phyloP scores from a whole-genome alignment of 2,113 vertebrate species.

The Dasyurus viverrinus region DNA sequence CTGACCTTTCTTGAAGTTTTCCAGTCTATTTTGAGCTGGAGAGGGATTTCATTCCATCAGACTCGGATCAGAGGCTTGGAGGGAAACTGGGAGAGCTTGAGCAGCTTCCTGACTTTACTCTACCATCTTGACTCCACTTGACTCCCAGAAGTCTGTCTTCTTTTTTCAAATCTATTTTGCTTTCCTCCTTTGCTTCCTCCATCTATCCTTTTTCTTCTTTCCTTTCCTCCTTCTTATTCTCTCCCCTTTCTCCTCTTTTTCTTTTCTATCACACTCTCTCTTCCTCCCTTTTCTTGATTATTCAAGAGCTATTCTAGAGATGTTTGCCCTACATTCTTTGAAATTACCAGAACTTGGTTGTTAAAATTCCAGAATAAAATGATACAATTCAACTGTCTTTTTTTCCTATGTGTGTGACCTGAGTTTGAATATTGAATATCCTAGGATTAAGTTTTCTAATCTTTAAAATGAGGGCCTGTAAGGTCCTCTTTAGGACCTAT shows the following conservation, averaged over 20 bases:
- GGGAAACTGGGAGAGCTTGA: too few relatives aligned
- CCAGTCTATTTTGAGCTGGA: too few relatives aligned
- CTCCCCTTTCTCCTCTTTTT: not conserved
- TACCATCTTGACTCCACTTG: too few relatives aligned
- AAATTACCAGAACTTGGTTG: not conserved
- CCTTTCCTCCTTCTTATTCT: not conserved
- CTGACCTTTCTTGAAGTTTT: too few relatives aligned
- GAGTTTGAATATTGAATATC: not conserved
- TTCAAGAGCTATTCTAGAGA: not conserved
- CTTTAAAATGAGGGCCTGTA: slow-evolving; percentile 2
- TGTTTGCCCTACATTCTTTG: not conserved
- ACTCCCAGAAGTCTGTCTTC: not conserved
- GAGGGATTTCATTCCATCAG: too few relatives aligned
- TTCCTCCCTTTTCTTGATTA: not conserved
- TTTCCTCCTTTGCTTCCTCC: not conserved
- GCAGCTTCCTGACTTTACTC: too few relatives aligned
- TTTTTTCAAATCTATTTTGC: not conserved
- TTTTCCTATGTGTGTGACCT: not conserved
- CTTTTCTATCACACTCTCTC: not conserved
- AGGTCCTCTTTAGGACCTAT: not conserved
- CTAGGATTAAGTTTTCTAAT: not conserved
- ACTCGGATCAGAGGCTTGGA: too few relatives aligned
- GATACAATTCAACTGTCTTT: not conserved
- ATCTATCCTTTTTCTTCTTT: not conserved
- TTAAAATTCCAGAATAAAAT: not conserved